Evolutionary conservation across 1,140 invertebrate species (phyloP).

Genomic region (Paraescarpia echinospica): DNA sequence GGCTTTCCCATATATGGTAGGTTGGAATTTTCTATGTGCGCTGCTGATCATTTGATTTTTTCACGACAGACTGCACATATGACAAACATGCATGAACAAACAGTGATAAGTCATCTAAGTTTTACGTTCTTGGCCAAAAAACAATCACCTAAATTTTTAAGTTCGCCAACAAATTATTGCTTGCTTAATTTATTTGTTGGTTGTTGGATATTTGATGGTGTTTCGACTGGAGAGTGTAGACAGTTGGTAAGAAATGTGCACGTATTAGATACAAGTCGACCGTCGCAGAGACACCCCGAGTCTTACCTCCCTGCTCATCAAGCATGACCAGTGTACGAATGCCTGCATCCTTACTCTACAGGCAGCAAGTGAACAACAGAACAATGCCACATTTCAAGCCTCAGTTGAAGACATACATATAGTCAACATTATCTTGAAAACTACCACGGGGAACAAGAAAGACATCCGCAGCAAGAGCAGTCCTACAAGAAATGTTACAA

Average conservation of each 20-base stretch:
- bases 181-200: neutral
- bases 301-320: constrained; percentile 97
- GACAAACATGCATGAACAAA: neutral
- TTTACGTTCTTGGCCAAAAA: neutral
- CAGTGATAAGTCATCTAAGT: neutral
- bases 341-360: constrained; percentile 97
- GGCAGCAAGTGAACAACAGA: neutral
- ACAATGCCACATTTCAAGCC: neutral
- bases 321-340: constrained; percentile 98
- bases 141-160: neutral
- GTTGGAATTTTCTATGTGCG: neutral
- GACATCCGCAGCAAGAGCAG: neutral
- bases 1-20: too few relatives aligned
- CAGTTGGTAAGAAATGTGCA: neutral
- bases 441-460: neutral
- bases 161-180: neutral
- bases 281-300: neutral
- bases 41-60: too few relatives aligned
- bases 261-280: neutral
- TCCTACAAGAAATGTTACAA: neutral
- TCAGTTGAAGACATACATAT: neutral
- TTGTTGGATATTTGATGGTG: neutral
- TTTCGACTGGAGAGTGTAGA: neutral
- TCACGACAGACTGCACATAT: neutral
- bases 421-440: neutral